A percentile compares a stretch with the other conserved stretches of the same genome.
phyloP scores from a whole-genome alignment of 2,797 vertebrate genomes.

The Aplochiton taeniatus region DNA sequence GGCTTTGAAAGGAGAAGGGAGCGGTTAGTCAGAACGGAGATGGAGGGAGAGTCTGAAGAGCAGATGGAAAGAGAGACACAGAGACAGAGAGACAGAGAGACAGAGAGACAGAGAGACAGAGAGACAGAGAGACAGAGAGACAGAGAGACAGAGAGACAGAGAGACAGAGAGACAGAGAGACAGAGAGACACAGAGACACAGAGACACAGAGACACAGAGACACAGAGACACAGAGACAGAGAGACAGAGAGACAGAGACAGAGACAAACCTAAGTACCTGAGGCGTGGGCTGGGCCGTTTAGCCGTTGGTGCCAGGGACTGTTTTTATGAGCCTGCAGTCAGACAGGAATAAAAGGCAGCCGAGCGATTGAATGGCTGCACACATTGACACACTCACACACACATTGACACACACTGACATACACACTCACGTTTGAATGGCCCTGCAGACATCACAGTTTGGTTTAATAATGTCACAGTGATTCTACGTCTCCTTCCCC shows the following conservation, averaged over 20 bases:
- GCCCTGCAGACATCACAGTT: slow-evolving; percentile 72
- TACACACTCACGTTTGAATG: slow-evolving; percentile 46
- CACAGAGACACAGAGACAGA: neutral
- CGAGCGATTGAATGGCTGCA: slow-evolving; percentile 70
- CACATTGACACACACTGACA: slow-evolving; percentile 32
- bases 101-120: neutral
- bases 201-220: too few relatives aligned
- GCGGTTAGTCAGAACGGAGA: neutral
- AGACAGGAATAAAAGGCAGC: slow-evolving; percentile 77
- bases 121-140: neutral
- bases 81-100: slow-evolving; percentile 48
- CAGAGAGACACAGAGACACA: neutral
- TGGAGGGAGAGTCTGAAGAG: neutral
- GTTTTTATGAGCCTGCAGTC: slow-evolving; percentile 78
- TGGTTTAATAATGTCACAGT: slow-evolving; percentile 82
- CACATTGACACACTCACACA: slow-evolving; percentile 34
- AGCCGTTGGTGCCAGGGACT: slow-evolving; percentile 68
- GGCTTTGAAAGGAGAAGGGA: neutral
- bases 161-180: slow-evolving; percentile 1
- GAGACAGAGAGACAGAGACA: neutral
- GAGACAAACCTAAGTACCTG: slow-evolving; percentile 72
- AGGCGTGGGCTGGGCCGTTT: slow-evolving; percentile 64
- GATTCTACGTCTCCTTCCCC: slow-evolving; percentile 66
- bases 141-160: neutral
- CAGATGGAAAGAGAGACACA: neutral